phyloP scores from a whole-genome alignment of 2,797 vertebrate genomes.

The Halcyon chelicuti region DNA sequence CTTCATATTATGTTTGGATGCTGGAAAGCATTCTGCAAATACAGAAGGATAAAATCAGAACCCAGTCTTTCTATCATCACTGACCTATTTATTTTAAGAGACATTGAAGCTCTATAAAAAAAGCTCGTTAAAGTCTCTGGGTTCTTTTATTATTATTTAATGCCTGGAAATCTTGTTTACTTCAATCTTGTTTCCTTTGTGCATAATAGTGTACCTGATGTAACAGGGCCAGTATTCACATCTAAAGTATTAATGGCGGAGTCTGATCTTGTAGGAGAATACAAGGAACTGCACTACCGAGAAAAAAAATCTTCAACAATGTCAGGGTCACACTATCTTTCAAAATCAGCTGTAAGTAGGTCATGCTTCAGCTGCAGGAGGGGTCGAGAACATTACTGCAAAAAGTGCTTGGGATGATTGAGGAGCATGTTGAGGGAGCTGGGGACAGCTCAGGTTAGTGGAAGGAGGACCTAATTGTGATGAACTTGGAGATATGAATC shows the following conservation, averaged over 20 bases:
- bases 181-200: constrained; percentile 64
- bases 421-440: not conserved
- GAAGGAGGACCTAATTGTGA: not conserved
- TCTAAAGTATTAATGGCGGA: constrained; percentile 68
- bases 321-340: constrained; percentile 38
- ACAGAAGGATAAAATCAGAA: not conserved
- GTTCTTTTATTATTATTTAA: constrained; percentile 70
- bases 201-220: constrained; percentile 53
- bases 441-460: not conserved
- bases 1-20: constrained; percentile 10
- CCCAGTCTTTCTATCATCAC: not conserved
- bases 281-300: constrained; percentile 61
- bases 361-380: constrained; percentile 15
- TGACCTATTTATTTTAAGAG: constrained; percentile 47
- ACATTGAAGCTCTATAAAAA: constrained; percentile 38
- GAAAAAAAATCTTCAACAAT: constrained; percentile 29
- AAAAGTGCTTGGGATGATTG: not conserved
- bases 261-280: constrained; percentile 48
- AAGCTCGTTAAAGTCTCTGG: constrained; percentile 35
- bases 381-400: not conserved
- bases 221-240: constrained; percentile 51
- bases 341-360: constrained; percentile 54
- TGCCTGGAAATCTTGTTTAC: constrained; percentile 65
- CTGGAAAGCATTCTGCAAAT: constrained; percentile 31
- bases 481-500: not conserved